Base-by-base conservation (phyloP, 1,140 invertebrate genomes). In the Oncopeltus fasciatus region DNA sequence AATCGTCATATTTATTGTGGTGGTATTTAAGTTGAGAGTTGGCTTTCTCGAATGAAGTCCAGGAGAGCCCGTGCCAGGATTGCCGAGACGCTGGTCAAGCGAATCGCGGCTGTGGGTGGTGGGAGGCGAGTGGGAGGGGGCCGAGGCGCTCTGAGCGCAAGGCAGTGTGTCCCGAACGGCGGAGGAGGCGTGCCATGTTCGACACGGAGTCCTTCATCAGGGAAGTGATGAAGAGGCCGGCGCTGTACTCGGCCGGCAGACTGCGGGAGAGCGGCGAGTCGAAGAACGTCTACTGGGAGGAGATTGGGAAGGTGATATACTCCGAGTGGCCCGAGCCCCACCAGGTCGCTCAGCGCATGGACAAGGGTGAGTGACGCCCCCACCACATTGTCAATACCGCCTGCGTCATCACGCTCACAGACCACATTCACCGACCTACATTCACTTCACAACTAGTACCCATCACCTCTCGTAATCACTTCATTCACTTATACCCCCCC, bases 221-320 rank as follows among this genome's bases (percentile, higher is more conserved):
- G 49, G 49, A 53, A 24, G 49, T 53, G 20, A 53, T 53, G 49
- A 53, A 53, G 49, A 26, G 49, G 49, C 49, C 49, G 49, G 49
- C 49, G 1, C 49, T 53, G 9, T 53, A 53, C 49, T 53, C 49
- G 1, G 16, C 18, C 49, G n/a, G n/a, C n/a, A 53, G 21, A 24
- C 20, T 24, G 14, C 20, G 49, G 20, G 49, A 53, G 49, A 24
- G 20, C 1, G 49, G 49, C 18, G 49, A 53, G 0, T 24, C 20
- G 1, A 53, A 53, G 49, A 53, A 24, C 49, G 21, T 24, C 18
- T 14, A 53, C 49, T 53, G 49, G 49, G 49, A 53, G 49, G 49
- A 53, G 49, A 53, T 53, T 2, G 49, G 49, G 2, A 2, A 14
- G 24, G 49, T 27, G 1, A 53, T 53, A 2, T 53, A 53, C 49